These are phyloP conservation scores for Aulostomus chinensis DNA, from an alignment of 2,797 vertebrate genomes.

Conservation along the genomic window DNA sequence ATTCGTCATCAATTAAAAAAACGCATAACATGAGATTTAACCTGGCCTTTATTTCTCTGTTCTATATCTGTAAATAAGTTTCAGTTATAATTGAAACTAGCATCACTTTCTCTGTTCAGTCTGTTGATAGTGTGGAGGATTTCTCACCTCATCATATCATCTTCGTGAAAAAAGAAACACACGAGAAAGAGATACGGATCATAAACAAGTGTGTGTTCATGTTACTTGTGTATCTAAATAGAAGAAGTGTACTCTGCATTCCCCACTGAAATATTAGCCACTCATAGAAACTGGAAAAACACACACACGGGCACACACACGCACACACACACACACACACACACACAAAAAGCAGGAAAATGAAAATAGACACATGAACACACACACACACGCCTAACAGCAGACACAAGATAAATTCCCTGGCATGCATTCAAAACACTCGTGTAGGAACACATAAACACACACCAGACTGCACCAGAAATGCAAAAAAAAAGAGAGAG, in stretches of 20 bases:
- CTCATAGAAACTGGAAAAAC: constrained; percentile 27
- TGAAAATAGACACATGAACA: constrained; percentile 57
- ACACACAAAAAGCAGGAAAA: constrained; percentile 33
- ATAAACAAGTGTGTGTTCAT: constrained; percentile 9
- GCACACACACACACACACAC: no score
- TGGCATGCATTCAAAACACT: constrained; percentile 65
- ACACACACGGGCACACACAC: constrained; percentile 14
- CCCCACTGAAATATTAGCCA: constrained; percentile 48
- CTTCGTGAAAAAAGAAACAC: constrained; percentile 1
- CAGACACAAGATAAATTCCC: constrained; percentile 60
- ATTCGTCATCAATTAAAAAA: no score
- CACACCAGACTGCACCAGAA: constrained; percentile 21
- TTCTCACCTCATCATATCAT: no score
- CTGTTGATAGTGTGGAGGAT: no score
- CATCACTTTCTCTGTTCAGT: no score
- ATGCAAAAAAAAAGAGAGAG: no score
- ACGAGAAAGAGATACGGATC: constrained; percentile 7
- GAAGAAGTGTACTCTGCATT: constrained; percentile 6
- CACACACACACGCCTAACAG: constrained; percentile 51
- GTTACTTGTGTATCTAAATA: constrained; percentile 28
- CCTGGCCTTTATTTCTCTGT: no score
- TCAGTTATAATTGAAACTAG: no score
- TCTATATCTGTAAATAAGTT: no score
- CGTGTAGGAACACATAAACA: constrained; percentile 49
- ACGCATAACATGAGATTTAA: no score